Conservation (phyloP, 2,888 invertebrate species). For the Orthonevra nobilis region DNA sequence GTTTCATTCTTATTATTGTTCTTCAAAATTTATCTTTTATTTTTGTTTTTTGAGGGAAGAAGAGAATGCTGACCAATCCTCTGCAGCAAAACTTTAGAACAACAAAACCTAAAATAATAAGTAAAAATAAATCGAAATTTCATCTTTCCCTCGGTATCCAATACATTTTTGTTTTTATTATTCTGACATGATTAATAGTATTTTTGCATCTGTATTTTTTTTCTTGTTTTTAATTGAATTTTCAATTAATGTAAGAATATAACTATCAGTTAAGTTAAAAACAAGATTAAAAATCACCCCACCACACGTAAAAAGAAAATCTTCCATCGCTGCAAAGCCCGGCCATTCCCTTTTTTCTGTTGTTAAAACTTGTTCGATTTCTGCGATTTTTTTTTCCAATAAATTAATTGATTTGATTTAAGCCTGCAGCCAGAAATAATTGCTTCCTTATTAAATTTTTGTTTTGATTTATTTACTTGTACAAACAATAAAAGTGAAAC, state of each 20-base stretch:
- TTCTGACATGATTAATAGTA: constrained; percentile 34
- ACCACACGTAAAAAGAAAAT: constrained; percentile 39
- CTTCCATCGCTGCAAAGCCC: no score
- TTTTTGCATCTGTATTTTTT: no score
- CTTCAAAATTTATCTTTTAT: no score
- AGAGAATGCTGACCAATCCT: no score
- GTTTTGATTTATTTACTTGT: constrained; percentile 3
- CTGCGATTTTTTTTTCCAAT: constrained; percentile 34
- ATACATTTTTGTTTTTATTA: constrained; percentile 44
- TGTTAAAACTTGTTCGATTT: constrained; percentile 40
- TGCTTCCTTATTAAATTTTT: background rate
- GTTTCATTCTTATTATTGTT: no score
- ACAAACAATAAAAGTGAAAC: no score
- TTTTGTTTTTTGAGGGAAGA: no score
- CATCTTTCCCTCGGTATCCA: constrained; percentile 30
- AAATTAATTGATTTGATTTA: constrained; percentile 38
- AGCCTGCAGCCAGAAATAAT: constrained; percentile 35
- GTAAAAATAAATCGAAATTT: constrained; percentile 2
- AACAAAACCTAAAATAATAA: no score
- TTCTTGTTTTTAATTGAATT: constrained; percentile 22
- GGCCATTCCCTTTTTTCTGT: constrained; percentile 29
- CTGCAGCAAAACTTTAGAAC: no score
- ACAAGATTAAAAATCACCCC: background rate
- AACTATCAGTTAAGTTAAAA: constrained; percentile 34
- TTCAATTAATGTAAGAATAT: no score